phyloP scores from a whole-genome alignment of 2,113 vertebrate genomes.

The Chionis minor region DNA sequence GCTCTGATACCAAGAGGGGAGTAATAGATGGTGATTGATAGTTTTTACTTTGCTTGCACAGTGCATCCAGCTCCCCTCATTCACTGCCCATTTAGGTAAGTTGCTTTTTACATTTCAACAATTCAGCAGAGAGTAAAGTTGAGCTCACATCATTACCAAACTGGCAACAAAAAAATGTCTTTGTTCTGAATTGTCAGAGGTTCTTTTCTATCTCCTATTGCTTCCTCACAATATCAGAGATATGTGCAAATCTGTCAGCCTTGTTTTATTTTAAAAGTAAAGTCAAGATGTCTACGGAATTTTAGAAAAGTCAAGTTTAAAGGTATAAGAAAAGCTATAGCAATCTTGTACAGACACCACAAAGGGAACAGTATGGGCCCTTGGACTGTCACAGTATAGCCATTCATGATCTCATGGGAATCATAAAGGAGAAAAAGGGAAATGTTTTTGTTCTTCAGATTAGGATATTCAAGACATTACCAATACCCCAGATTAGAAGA shows the following conservation, averaged over 20 bases:
- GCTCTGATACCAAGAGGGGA: conserved; percentile 1
- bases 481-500: not conserved
- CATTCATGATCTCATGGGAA: not conserved
- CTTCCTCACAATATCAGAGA: not conserved
- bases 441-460: not conserved
- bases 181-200: not conserved
- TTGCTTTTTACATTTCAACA: conserved; percentile 20
- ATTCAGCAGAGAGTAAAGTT: conserved; percentile 6
- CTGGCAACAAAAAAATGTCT: not conserved
- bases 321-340: not conserved
- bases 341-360: not conserved
- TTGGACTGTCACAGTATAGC: not conserved
- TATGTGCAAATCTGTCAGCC: not conserved
- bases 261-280: not conserved
- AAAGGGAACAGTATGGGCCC: not conserved
- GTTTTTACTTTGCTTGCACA: not conserved
- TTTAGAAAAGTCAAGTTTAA: not conserved
- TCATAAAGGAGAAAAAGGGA: not conserved
- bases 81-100: conserved; percentile 21
- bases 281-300: not conserved
- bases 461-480: not conserved
- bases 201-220: not conserved
- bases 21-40: conserved; percentile 45
- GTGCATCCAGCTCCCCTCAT: not conserved
- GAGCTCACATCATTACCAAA: not conserved